These are phyloP conservation scores for Charina bottae DNA, from an alignment of 2,113 vertebrate genomes.

Conservation along the genomic window DNA sequence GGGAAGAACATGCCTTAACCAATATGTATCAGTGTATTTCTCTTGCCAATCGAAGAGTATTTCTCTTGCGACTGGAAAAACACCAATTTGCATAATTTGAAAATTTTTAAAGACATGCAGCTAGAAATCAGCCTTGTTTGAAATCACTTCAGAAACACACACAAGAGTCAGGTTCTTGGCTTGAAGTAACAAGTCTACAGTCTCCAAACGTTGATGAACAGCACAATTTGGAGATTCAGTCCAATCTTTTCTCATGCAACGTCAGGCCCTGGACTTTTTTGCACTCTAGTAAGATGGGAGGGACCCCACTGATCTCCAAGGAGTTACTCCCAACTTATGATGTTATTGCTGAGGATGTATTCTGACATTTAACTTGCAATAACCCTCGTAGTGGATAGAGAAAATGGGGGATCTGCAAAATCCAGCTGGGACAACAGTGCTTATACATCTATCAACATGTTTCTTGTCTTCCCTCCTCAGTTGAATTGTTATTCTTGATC, in stretches of 20 bases:
- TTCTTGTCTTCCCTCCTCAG: not conserved
- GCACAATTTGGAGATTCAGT: not conserved
- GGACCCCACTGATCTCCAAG: not conserved
- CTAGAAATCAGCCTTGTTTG: not conserved
- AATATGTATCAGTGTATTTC: not conserved
- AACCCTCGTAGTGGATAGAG: not conserved
- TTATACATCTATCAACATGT: slow-evolving; percentile 45
- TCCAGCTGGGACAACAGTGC: slow-evolving; percentile 22
- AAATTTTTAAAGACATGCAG: not conserved
- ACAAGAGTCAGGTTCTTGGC: slow-evolving; percentile 23
- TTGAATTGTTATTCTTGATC: slow-evolving; percentile 34
- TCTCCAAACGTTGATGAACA: not conserved
- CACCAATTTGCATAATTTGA: not conserved
- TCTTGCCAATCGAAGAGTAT: not conserved
- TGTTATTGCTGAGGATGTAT: not conserved
- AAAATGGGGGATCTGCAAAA: slow-evolving; percentile 29
- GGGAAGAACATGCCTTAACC: not conserved
- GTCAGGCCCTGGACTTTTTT: not conserved
- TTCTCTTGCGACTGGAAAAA: not conserved
- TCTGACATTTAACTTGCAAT: slow-evolving; percentile 13
- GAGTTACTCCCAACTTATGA: not conserved
- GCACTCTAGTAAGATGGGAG: not conserved
- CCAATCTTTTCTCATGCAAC: slow-evolving; percentile 1
- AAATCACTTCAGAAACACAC: not conserved
- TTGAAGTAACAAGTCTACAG: not conserved